Conservation (phyloP, 2,888 invertebrate species). For the Tanytarsus gracilentus region DNA sequence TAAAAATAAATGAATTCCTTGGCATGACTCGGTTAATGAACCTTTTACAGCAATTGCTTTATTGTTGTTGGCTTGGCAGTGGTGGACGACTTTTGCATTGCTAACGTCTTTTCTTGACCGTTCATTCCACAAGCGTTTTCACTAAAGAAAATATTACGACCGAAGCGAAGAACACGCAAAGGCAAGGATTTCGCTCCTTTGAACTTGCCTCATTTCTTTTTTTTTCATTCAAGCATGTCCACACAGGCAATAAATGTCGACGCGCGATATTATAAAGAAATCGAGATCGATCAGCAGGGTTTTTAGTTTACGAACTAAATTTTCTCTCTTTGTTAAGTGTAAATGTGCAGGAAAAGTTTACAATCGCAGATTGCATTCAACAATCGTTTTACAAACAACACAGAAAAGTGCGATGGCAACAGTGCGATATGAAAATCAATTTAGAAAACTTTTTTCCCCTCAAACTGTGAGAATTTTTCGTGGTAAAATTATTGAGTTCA, state of each 20-base stretch:
- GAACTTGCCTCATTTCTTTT: slow-evolving; percentile 9
- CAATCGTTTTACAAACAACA: neutral
- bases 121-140: neutral
- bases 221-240: neutral
- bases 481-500: slow-evolving; percentile 19
- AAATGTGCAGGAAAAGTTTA: too few species aligned
- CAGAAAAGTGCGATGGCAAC: slow-evolving; percentile 3
- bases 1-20: slow-evolving; percentile 17
- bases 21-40: slow-evolving; percentile 27
- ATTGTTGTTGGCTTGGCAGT: neutral
- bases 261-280: too few species aligned
- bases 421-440: slow-evolving; percentile 25
- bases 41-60: slow-evolving; percentile 6
- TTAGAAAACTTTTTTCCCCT: slow-evolving; percentile 6
- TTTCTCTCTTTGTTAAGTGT: too few species aligned
- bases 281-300: too few species aligned
- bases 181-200: slow-evolving; percentile 9
- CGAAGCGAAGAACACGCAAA: slow-evolving; percentile 14
- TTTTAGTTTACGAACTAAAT: too few species aligned
- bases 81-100: neutral
- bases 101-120: slow-evolving; percentile 1
- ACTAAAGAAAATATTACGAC: neutral
- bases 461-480: neutral
- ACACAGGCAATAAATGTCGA: too few species aligned
- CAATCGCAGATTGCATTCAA: slow-evolving; percentile 20